Base-by-base conservation (phyloP, 2,797 vertebrate species). In the Oophaga sylvatica region DNA sequence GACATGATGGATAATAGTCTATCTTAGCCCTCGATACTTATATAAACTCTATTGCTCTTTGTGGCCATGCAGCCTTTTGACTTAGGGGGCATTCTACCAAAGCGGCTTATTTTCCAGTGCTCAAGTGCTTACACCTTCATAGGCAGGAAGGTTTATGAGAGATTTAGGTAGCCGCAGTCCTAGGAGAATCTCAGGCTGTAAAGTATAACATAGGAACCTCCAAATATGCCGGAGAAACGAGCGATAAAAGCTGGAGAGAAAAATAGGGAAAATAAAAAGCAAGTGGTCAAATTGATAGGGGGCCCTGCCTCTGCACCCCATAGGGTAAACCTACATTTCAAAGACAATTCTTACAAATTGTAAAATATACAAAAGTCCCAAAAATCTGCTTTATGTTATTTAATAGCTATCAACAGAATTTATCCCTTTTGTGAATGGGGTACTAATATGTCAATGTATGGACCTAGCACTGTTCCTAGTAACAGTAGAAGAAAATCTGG, bases 141-240 rank as follows among this genome's bases (percentile, higher is more conserved):
- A 79, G 81, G 48, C 81, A 56, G 81, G 63, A 84, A 67, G 56
- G 62, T 84, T 84, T 88, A 88, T 84, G 81, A 73, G 82, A 79
- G 73, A 80, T 88, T 88, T 88, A 84, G 81, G 83, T 84, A 84
- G 79, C 75, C 53, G 56, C 56, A 56, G 81, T 88, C 87, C 63
- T 71, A 17, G 68, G 87, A 84, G 81, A 83, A 57, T 67, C 81
- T 77, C 53, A 8, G 56, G 75, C 75, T 83, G 87, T 84, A 88
- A 88, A 84, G n/a, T 56, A 86, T 60, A 59, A 48, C 56, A 86
- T 26, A 45, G 85, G 76, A 86, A 22, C 80, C 80, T 81, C 80
- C 29, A 48, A 48, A 67, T 81, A 67, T 81, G 60, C 60, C 62
- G 15, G 31, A 26, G 76, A 26, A 19, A 59, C 6, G 13, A 77